A percentile compares a stretch with the other conserved stretches of the same genome.
Evolutionary conservation across 1,140 invertebrate species (phyloP).

Genomic region (Hypothenemus hampei): DNA sequence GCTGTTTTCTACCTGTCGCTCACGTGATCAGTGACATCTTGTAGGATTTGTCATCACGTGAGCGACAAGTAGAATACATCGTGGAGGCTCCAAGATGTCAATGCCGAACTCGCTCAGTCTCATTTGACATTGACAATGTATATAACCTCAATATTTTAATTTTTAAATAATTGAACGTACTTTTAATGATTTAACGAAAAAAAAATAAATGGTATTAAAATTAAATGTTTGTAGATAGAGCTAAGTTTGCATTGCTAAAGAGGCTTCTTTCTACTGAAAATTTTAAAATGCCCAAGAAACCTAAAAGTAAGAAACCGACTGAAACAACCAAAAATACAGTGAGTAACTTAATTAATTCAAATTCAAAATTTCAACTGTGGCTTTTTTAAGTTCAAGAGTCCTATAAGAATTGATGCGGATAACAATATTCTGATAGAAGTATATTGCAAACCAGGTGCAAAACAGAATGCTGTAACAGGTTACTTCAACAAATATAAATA

Average conservation of each 20-base stretch:
- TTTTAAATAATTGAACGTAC: too few relatives aligned
- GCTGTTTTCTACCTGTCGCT: too few relatives aligned
- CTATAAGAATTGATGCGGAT: constrained; percentile 53
- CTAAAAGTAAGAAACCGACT: constrained; percentile 8
- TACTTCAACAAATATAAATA: constrained; percentile 19
- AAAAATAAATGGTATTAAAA: too few relatives aligned
- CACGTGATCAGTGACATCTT: too few relatives aligned
- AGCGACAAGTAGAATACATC: too few relatives aligned
- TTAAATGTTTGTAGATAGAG: too few relatives aligned
- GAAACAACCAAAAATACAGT: background rate
- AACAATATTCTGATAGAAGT: constrained; percentile 63
- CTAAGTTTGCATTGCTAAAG: background rate
- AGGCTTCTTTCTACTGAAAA: background rate
- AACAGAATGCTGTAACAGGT: constrained; percentile 67
- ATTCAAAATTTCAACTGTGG: background rate
- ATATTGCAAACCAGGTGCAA: constrained; percentile 72
- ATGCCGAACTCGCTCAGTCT: too few relatives aligned
- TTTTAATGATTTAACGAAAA: too few relatives aligned
- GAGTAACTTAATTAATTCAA: background rate
- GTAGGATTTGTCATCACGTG: too few relatives aligned
- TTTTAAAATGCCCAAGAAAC: constrained; percentile 22
- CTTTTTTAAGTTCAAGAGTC: constrained; percentile 37
- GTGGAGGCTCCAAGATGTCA: too few relatives aligned
- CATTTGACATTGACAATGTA: too few relatives aligned
- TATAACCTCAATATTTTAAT: too few relatives aligned